Evolutionary conservation across 2,797 vertebrate genomes (phyloP), one percentile per base, ranked within the genome.

Genomic region (Myotis pilosus): DNA sequence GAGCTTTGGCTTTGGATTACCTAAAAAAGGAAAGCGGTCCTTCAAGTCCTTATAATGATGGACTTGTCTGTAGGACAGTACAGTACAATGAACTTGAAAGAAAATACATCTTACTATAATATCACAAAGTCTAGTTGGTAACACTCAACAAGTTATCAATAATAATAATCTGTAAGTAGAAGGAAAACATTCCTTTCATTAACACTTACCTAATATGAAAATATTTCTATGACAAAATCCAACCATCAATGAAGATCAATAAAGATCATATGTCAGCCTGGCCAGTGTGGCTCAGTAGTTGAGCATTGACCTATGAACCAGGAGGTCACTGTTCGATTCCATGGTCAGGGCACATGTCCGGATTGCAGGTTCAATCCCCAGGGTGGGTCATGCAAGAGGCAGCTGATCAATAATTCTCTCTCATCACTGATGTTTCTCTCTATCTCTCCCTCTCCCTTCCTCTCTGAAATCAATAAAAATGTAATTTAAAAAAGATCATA

Each of bases 171-270:
- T 41, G 8, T 44, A 89, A 41, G 8, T 20, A 51, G 36, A 90
- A 91, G 12, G 22, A 69, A 79, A 87, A 28, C 15, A 51, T 80
- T 41, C 28, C 87, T 38, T 93, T 93, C 44, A 53, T 30, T 47
- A 93, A 82, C 28, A 92, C 76, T 93, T 94, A 85, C 2, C 25
- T 85, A 89, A 53, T 76, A 71, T 33, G 68, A 57, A 95, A 91
- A 71, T 44, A 83, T 60, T 83, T 64, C 62, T 86, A 78, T 12
- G 75, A 90, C 22, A 89, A 83, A 85, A 96, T 55, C 3, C 23
- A 83, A 76, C 53, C 49, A 76, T 51, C 74, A 53, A 3, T 79
- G 75, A 94, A 92, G 76, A 78, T 30, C 36, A 84, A 44, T n/a
- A 62, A 93, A 68, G 62, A 62, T 0, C 75, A 6, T 19, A 36